These are phyloP conservation scores for Toxonevra muliebris DNA, from an alignment of 2,888 invertebrate genomes.

Conservation along the genomic window DNA sequence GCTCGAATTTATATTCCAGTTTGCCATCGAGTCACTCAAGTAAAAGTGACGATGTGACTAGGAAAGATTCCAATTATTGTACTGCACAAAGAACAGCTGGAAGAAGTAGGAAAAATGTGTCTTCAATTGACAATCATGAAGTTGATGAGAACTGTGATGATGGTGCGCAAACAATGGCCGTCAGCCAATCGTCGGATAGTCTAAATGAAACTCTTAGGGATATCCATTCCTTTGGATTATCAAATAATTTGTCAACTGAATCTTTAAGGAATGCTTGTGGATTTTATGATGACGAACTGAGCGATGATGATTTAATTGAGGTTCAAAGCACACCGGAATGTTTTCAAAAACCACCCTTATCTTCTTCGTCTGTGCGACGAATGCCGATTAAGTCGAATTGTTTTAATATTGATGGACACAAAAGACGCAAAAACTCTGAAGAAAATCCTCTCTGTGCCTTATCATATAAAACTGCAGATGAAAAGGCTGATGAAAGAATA, in stretches of 20 bases:
- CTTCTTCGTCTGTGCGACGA: constrained; percentile 30
- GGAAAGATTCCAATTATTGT: too few species aligned
- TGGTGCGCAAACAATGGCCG: too few species aligned
- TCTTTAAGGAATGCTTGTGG: constrained; percentile 59
- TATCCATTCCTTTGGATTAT: constrained; percentile 48
- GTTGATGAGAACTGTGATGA: too few species aligned
- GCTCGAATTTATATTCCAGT: too few species aligned
- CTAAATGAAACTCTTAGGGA: neutral
- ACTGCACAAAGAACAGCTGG: too few species aligned
- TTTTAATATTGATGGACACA: constrained; percentile 34
- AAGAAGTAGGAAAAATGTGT: too few species aligned
- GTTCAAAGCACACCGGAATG: constrained; percentile 50
- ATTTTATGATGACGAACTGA: constrained; percentile 48
- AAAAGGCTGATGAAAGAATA: constrained; percentile 1
- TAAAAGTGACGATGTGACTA: too few species aligned
- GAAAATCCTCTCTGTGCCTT: constrained; percentile 48
- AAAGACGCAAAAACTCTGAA: constrained; percentile 41
- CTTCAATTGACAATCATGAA: too few species aligned
- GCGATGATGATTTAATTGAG: constrained; percentile 56
- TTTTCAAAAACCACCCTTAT: constrained; percentile 41
- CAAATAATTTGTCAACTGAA: constrained; percentile 58
- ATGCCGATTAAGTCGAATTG: too few species aligned
- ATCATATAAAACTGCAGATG: constrained; percentile 3
- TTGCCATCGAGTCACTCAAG: too few species aligned
- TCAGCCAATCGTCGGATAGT: too few species aligned